Evolutionary conservation across 1,140 invertebrate genomes (phyloP).

Genomic region (Steinernema khuongi): DNA sequence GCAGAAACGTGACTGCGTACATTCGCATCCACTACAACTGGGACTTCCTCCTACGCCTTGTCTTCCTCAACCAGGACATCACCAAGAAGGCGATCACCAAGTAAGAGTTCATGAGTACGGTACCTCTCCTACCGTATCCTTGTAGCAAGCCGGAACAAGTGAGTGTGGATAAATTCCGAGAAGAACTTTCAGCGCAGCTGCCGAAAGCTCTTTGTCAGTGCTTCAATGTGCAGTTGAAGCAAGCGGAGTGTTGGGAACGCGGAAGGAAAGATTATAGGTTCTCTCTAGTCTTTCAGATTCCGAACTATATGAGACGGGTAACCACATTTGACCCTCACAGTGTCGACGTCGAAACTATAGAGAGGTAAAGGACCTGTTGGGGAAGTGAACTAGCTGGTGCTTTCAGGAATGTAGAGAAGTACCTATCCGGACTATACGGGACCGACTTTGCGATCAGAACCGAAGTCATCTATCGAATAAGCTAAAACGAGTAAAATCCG

Average conservation of each 20-base stretch:
- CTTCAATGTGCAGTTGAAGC: neutral
- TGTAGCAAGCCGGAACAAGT: constrained; percentile 7
- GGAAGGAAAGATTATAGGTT: neutral
- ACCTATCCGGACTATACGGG: neutral
- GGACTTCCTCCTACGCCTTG: neutral
- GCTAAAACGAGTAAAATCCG: neutral
- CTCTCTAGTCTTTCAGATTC: neutral
- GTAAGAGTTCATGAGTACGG: neutral
- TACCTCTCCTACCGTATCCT: neutral
- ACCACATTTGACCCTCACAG: neutral
- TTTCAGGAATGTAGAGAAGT: neutral
- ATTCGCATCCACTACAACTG: constrained; percentile 4
- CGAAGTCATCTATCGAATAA: neutral
- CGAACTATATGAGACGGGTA: neutral
- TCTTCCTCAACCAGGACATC: neutral
- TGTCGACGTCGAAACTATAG: neutral
- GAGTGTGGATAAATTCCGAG: neutral
- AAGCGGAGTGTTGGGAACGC: neutral
- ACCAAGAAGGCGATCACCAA: constrained; percentile 6
- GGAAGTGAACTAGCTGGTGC: neutral
- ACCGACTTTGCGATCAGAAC: neutral
- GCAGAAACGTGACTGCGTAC: neutral
- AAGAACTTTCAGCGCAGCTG: neutral
- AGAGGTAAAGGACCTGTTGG: neutral
- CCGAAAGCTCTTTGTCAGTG: neutral